Conservation (phyloP, 2,113 vertebrate genomes). For the Hemibagrus wyckioides region DNA sequence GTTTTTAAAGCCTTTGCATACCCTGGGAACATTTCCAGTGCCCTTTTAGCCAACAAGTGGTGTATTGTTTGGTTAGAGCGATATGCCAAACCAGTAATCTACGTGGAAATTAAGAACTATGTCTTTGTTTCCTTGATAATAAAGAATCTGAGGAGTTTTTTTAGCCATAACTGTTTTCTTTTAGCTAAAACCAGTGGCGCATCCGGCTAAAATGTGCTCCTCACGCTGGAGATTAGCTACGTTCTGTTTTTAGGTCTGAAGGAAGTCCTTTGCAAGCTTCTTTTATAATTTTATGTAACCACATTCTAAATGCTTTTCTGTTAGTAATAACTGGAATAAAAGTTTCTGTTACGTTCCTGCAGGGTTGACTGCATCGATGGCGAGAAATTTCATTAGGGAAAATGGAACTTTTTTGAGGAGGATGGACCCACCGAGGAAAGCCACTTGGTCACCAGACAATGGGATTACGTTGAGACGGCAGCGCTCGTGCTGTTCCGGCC, state of each 20-base stretch:
- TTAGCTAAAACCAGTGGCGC: not conserved
- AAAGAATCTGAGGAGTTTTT: not conserved
- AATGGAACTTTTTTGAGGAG: conserved; percentile 50
- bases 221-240: not conserved
- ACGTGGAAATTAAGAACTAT: not conserved
- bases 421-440: conserved; percentile 57
- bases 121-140: not conserved
- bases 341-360: not conserved
- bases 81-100: not conserved
- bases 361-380: conserved; percentile 48
- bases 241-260: not conserved
- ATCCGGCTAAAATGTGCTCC: not conserved
- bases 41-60: not conserved
- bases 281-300: not conserved
- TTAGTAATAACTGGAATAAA: not conserved
- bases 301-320: not conserved
- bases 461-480: conserved; percentile 46
- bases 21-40: not conserved
- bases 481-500: conserved; percentile 63
- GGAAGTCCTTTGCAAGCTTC: not conserved
- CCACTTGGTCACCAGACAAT: conserved; percentile 54
- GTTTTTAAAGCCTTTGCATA: not conserved
- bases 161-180: not conserved
- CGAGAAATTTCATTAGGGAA: conserved; percentile 47
- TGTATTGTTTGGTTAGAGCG: not conserved